A percentile compares a stretch with the other conserved stretches of the same genome.
Conservation (phyloP, 1,140 invertebrate species). For the Magallana angulata region DNA sequence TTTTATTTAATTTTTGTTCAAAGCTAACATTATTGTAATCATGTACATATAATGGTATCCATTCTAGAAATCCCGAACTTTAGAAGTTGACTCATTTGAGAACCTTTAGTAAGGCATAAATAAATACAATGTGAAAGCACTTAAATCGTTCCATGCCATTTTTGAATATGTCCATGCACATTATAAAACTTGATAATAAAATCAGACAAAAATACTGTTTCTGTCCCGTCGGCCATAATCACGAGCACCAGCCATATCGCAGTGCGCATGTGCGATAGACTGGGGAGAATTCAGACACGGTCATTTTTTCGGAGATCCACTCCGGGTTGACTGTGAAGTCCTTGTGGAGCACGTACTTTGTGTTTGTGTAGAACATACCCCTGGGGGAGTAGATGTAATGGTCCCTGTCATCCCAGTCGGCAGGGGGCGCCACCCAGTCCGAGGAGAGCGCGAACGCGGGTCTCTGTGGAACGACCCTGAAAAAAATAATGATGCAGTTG, state of each 20-base stretch:
- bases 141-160: too few species aligned
- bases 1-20: too few species aligned
- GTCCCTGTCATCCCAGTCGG: constrained; percentile 65
- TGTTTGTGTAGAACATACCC: constrained; percentile 63
- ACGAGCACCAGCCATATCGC: constrained; percentile 64
- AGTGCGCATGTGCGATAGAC: constrained; percentile 66
- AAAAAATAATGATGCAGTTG: background rate
- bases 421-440: constrained; percentile 65
- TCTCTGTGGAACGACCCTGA: constrained; percentile 60
- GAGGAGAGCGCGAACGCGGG: constrained; percentile 59
- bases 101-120: too few species aligned
- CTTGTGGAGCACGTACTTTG: constrained; percentile 56
- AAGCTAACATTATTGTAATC: too few species aligned
- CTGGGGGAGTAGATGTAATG: constrained; percentile 62
- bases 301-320: constrained; percentile 65
- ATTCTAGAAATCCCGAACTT: too few species aligned
- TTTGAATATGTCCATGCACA: too few species aligned
- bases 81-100: too few species aligned
- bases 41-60: too few species aligned
- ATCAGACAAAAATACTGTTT: too few species aligned
- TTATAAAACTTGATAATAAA: too few species aligned
- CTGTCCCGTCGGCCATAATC: background rate
- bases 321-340: constrained; percentile 64
- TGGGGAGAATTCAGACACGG: constrained; percentile 60
- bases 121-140: too few species aligned